Conservation (phyloP, 2,797 vertebrate genomes). For the Meda fulgida region DNA sequence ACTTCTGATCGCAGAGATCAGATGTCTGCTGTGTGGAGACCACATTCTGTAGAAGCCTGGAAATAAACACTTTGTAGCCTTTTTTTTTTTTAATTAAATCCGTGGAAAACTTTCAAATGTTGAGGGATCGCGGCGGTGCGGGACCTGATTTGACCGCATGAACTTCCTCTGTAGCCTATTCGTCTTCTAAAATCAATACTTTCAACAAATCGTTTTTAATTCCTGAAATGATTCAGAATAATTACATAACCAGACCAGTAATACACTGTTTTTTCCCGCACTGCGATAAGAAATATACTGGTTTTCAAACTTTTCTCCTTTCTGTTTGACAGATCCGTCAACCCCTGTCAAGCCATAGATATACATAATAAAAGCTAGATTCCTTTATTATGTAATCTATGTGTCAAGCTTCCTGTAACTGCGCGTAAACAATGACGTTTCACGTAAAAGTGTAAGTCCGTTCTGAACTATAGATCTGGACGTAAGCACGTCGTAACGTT, state of each 20-base stretch:
- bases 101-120: slow-evolving; percentile 3
- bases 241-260: not conserved
- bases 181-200: slow-evolving; percentile 17
- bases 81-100: not conserved
- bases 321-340: slow-evolving; percentile 4
- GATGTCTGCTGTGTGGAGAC: not conserved
- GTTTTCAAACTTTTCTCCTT: not conserved
- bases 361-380: no score
- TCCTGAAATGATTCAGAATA: not conserved
- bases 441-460: not conserved
- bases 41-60: slow-evolving; percentile 24
- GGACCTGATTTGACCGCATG: slow-evolving; percentile 36
- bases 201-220: not conserved
- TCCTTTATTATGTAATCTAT: no score
- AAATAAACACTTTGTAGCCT: not conserved
- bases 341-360: not conserved
- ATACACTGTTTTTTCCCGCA: not conserved
- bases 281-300: not conserved
- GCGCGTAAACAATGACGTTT: slow-evolving; percentile 32
- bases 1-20: slow-evolving; percentile 12
- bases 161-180: not conserved
- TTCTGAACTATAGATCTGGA: no score
- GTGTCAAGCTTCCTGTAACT: slow-evolving; percentile 37
- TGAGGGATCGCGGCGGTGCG: slow-evolving; percentile 5
- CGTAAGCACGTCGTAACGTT: not conserved